Evolutionary conservation across 2,888 invertebrate species (phyloP).

Genomic region (Platycheirus albimanus): DNA sequence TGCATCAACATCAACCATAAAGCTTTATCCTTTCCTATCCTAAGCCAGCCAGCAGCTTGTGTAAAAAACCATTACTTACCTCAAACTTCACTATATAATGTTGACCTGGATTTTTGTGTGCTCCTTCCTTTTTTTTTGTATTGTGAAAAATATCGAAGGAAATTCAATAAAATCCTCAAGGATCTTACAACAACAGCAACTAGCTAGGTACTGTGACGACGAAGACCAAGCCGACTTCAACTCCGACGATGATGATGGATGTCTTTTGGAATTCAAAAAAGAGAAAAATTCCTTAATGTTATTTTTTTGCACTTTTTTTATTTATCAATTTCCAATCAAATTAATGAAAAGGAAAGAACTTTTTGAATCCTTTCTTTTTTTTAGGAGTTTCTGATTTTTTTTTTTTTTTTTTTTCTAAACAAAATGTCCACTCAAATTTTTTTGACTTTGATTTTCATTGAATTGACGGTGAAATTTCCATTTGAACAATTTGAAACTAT

Average conservation of each 20-base stretch:
- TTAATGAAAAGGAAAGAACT: constrained; percentile 6
- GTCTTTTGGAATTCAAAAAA: constrained; percentile 43
- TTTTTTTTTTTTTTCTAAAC: no score
- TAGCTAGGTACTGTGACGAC: constrained; percentile 14
- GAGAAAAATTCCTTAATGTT: constrained; percentile 45
- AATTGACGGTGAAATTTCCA: constrained; percentile 38
- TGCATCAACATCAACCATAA: constrained; percentile 16
- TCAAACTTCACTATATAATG: constrained; percentile 51
- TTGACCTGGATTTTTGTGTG: constrained; percentile 49
- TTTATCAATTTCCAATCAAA: constrained; percentile 64
- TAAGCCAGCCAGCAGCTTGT: neutral
- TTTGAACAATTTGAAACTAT: constrained; percentile 5
- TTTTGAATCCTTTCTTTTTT: constrained; percentile 9
- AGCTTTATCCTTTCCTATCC: neutral
- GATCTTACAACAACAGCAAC: constrained; percentile 26
- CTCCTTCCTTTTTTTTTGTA: neutral
- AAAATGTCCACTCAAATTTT: neutral
- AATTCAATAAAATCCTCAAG: constrained; percentile 70
- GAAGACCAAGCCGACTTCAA: constrained; percentile 1
- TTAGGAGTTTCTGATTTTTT: neutral
- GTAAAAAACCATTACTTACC: constrained; percentile 61
- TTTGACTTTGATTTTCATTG: no score
- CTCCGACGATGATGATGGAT: constrained; percentile 39
- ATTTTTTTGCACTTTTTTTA: neutral
- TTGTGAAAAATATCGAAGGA: constrained; percentile 47